Conservation (phyloP, 2,113 vertebrate species). For the Hucho hucho region DNA sequence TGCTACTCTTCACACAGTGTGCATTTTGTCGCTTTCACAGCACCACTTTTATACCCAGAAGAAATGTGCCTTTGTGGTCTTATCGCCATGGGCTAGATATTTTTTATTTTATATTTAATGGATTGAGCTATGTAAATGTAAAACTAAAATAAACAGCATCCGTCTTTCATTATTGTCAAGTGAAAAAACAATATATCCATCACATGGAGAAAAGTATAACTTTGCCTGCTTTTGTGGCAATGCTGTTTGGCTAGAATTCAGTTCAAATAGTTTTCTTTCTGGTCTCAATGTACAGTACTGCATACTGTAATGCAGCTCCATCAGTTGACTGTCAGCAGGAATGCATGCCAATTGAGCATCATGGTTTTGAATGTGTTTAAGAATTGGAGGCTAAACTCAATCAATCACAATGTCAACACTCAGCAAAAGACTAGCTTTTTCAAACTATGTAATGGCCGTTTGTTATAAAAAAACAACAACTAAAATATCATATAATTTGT, state of each 20-base stretch:
- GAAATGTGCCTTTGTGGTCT: slow-evolving; percentile 51
- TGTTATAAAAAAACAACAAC: too few relatives aligned
- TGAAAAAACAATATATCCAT: slow-evolving; percentile 64
- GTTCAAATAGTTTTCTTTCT: too few relatives aligned
- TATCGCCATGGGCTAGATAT: not conserved
- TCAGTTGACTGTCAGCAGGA: not conserved
- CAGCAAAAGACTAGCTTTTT: not conserved
- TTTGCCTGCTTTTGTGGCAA: too few relatives aligned
- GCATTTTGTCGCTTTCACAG: too few relatives aligned
- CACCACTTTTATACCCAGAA: too few relatives aligned
- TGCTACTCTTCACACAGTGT: too few relatives aligned
- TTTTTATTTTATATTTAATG: too few relatives aligned
- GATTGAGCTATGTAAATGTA: slow-evolving; percentile 41
- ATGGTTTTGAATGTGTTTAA: slow-evolving; percentile 1
- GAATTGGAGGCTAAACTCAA: slow-evolving; percentile 6
- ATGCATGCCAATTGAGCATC: slow-evolving; percentile 9
- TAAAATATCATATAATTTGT: not conserved
- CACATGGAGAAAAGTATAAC: slow-evolving; percentile 20
- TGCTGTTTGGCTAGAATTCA: too few relatives aligned
- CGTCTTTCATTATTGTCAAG: slow-evolving; percentile 63
- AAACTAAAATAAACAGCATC: slow-evolving; percentile 64
- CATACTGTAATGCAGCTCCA: not conserved
- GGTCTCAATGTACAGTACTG: too few relatives aligned
- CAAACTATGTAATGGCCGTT: too few relatives aligned
- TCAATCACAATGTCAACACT: not conserved